phyloP scores from a whole-genome alignment of 2,797 vertebrate species.

The Agapornis canus region DNA sequence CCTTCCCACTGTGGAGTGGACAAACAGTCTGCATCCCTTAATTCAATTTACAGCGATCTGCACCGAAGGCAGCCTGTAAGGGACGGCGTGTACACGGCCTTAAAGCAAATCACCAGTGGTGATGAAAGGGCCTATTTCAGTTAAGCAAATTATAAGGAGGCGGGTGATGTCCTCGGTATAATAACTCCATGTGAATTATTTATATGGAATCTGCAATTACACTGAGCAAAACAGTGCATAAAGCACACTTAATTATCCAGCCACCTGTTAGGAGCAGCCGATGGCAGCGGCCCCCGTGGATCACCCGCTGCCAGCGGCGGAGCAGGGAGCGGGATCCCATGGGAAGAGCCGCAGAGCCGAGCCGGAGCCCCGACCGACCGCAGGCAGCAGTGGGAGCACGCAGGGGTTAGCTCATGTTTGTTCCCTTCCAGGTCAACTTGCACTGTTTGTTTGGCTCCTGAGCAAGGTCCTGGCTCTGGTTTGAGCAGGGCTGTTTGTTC shows the following conservation, averaged over 20 bases:
- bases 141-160: slow-evolving; percentile 79
- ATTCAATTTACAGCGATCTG: slow-evolving; percentile 53
- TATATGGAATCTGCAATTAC: slow-evolving; percentile 82
- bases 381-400: rapidly evolving
- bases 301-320: neutral
- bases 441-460: neutral
- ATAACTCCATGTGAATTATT: slow-evolving; percentile 85
- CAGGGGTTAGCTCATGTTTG: rapidly evolving
- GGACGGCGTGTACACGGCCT: slow-evolving; percentile 50
- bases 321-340: rapidly evolving
- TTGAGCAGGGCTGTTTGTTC: neutral
- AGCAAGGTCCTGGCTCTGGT: neutral
- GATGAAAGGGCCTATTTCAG: slow-evolving; percentile 78
- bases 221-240: slow-evolving; percentile 79
- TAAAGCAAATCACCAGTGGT: slow-evolving; percentile 71
- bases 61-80: slow-evolving; percentile 41
- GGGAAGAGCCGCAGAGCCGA: neutral
- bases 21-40: slow-evolving; percentile 65
- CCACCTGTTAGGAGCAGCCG: slow-evolving; percentile 78
- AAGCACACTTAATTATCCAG: slow-evolving; percentile 84
- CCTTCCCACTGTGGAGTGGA: slow-evolving; percentile 27
- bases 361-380: rapidly evolving
- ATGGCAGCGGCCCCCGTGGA: neutral
- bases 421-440: rapidly evolving
- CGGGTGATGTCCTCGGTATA: slow-evolving; percentile 76